phyloP scores from a whole-genome alignment of 2,113 vertebrate species.

The Ancistrus triradiatus region DNA sequence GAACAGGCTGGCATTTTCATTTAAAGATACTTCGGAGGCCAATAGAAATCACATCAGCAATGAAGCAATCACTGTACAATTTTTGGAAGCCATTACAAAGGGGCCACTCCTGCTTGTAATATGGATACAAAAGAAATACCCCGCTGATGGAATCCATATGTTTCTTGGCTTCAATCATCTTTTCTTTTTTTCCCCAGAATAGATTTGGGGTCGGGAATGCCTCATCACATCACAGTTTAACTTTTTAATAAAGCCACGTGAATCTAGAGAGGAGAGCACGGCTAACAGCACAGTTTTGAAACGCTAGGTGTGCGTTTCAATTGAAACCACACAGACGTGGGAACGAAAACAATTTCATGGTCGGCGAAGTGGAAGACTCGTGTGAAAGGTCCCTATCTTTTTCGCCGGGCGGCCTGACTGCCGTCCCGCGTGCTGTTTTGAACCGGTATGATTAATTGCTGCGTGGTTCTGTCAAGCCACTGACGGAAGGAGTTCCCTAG shows the following conservation, averaged over 20 bases:
- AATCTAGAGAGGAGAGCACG: slow-evolving; percentile 20
- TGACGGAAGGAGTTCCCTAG: slow-evolving; percentile 29
- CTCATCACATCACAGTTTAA: slow-evolving; percentile 11
- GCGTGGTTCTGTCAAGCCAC: slow-evolving; percentile 44
- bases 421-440: slow-evolving; percentile 36
- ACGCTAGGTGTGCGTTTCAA: slow-evolving; percentile 32
- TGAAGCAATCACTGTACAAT: slow-evolving; percentile 52
- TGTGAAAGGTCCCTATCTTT: slow-evolving; percentile 30
- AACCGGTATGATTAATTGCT: slow-evolving; percentile 49
- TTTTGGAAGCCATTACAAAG: slow-evolving; percentile 51
- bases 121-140: slow-evolving; percentile 50
- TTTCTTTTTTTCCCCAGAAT: slow-evolving; percentile 5
- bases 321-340: slow-evolving; percentile 35
- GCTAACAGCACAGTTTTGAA: slow-evolving; percentile 9
- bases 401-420: slow-evolving; percentile 32
- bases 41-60: slow-evolving; percentile 53
- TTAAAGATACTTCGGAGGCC: slow-evolving; percentile 50
- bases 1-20: slow-evolving; percentile 43
- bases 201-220: slow-evolving; percentile 19
- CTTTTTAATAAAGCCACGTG: slow-evolving; percentile 12
- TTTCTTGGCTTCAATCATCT: too few relatives aligned
- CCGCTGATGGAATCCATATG: slow-evolving; percentile 48
- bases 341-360: slow-evolving; percentile 43
- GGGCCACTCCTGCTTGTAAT: slow-evolving; percentile 45
- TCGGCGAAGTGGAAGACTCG: slow-evolving; percentile 36